Evolutionary conservation across 2,888 invertebrate species (phyloP), one percentile per base, ranked within the genome.

Genomic region (Platycnemis pennipes): DNA sequence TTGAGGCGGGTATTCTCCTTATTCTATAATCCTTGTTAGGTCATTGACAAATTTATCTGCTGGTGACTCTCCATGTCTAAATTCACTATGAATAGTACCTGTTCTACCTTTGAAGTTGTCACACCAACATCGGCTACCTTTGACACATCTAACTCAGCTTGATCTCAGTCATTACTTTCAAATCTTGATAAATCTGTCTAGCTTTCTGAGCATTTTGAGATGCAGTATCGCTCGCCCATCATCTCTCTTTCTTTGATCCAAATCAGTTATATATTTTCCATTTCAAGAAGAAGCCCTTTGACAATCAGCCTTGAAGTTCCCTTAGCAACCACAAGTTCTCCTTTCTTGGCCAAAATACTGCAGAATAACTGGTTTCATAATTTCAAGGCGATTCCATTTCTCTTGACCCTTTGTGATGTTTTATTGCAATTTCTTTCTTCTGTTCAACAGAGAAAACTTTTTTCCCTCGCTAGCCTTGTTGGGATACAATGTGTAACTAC

Each of bases 301-400:
- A 49, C 13, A 49, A 8, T 49, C 49, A 49, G 13, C 13, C 49
- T 49, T 49, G 49, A 49, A 77, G 77, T 77, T 77, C 77, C 77
- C 77, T n/a, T n/a, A n/a, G n/a, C n/a, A n/a, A n/a, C n/a, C 77
- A 77, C 19, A 77, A 77, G 77, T 77, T 77, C 31, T 77, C 19
- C 77, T 77, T 77, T 77, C 77, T 77, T 77, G 19, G 77, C 7
- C 31, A 31, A 77, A 77, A 77, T 77, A 49, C 13, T 49, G 49
- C 13, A 49, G 49, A 49, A 49, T 8, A 5, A 13, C 77, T 11
- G 77, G 77, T 77, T 77, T 77, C 77, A 77, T 77, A 19, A 5
- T 11, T 77, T 77, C 77, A 22, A 77, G 7, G 8, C 22, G 19
- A 77, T 22, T 77, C 77, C 77, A 77, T 77, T 11, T 7, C 77